phyloP scores from a whole-genome alignment of 2,113 vertebrate species.

The Sebastes schlegelii region DNA sequence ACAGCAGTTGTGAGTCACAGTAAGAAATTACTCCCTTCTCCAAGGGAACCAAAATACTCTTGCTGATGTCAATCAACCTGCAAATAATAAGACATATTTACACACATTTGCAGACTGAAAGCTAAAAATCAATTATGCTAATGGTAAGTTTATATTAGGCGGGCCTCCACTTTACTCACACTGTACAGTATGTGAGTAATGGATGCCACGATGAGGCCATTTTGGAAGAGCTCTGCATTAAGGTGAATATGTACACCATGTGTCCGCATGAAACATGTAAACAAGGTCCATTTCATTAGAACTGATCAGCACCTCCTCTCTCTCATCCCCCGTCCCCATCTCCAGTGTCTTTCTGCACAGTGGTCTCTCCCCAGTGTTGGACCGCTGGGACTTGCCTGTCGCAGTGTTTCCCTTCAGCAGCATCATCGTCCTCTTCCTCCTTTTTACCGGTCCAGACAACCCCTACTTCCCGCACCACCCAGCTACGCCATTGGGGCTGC shows the following conservation, averaged over 20 bases:
- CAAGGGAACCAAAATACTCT: neutral
- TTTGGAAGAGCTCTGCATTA: neutral
- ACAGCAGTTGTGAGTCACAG: neutral
- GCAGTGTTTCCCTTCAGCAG: conserved; percentile 84
- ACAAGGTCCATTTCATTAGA: neutral
- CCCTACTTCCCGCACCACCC: conserved; percentile 78
- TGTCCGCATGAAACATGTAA: neutral
- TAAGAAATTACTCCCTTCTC: neutral
- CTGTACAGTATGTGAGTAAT: neutral
- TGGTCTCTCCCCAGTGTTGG: conserved; percentile 72
- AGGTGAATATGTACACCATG: neutral
- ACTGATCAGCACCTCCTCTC: neutral
- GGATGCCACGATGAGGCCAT: neutral
- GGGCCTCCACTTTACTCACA: neutral
- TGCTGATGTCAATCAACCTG: neutral
- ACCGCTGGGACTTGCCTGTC: conserved; percentile 79
- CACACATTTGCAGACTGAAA: neutral
- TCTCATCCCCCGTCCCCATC: neutral
- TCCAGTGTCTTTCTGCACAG: conserved; percentile 80
- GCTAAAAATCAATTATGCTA: neutral
- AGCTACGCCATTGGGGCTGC: conserved; percentile 36
- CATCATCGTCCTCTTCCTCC: conserved; percentile 79
- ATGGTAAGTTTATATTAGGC: too few species aligned
- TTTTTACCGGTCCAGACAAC: conserved; percentile 76
- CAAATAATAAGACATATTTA: neutral